Conservation (phyloP, 2,113 vertebrate species). For the Lophius piscatorius region DNA sequence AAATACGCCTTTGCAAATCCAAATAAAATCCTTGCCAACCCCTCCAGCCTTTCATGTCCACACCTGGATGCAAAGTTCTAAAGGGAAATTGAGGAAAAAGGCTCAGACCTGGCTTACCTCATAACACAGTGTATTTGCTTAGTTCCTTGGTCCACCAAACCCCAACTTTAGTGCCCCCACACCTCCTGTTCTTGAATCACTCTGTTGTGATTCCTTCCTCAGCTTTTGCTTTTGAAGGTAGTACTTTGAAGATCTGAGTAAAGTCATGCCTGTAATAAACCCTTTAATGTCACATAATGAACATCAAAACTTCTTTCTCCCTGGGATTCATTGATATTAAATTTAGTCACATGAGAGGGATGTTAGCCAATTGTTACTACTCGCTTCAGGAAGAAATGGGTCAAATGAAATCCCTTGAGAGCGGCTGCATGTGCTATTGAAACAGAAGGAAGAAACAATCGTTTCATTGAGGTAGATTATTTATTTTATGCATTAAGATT, state of each 20-base stretch:
- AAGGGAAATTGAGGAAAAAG: conserved; percentile 35
- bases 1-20: conserved; percentile 72
- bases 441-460: not conserved
- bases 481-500: too few relatives aligned
- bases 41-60: conserved; percentile 77
- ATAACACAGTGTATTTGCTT: conserved; percentile 74
- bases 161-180: conserved; percentile 51
- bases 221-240: conserved; percentile 32
- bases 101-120: conserved; percentile 61
- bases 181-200: conserved; percentile 49
- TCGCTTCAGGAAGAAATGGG: not conserved
- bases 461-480: not conserved
- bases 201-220: conserved; percentile 34
- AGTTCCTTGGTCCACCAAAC: conserved; percentile 50
- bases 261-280: conserved; percentile 12
- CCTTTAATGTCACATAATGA: conserved; percentile 4
- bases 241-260: conserved; percentile 42
- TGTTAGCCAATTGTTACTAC: not conserved
- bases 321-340: not conserved
- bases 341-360: too few relatives aligned
- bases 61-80: conserved; percentile 77
- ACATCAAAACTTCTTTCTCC: not conserved
- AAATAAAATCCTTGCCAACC: conserved; percentile 74
- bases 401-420: conserved; percentile 18
- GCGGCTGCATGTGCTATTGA: too few relatives aligned